Percentiles rank a stretch among this genome's conserved stretches.
Conservation (phyloP, 2,888 invertebrate genomes). For the Dioctria rufipes region DNA sequence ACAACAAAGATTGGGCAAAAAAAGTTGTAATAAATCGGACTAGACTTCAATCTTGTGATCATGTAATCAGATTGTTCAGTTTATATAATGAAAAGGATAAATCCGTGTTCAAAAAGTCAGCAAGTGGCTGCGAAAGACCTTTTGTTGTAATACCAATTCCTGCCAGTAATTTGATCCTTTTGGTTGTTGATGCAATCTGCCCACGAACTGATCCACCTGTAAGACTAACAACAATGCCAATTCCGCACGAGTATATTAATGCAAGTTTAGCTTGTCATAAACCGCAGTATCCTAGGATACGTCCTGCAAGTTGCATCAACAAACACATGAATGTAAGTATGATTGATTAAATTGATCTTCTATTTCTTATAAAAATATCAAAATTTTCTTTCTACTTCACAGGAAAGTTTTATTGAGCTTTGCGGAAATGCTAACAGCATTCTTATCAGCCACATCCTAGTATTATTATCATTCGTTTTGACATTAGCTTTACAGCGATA, state of each 20-base stretch:
- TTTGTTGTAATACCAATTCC: slow-evolving; percentile 84
- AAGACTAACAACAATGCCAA: slow-evolving; percentile 69
- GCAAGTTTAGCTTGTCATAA: slow-evolving; percentile 75
- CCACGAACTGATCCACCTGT: slow-evolving; percentile 72
- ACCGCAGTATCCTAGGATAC: slow-evolving; percentile 75
- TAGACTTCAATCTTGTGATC: slow-evolving; percentile 87
- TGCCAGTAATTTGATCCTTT: slow-evolving; percentile 83
- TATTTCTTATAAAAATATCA: neutral
- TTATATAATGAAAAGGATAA: slow-evolving; percentile 73
- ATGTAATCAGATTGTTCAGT: slow-evolving; percentile 76
- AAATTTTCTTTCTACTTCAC: slow-evolving; percentile 53
- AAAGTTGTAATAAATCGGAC: slow-evolving; percentile 82
- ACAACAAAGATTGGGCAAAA: slow-evolving; percentile 76
- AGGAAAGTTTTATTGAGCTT: slow-evolving; percentile 80
- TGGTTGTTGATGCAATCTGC: slow-evolving; percentile 82
- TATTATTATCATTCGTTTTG: slow-evolving; percentile 65
- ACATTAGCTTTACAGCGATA: slow-evolving; percentile 54
- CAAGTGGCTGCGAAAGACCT: slow-evolving; percentile 73
- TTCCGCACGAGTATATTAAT: slow-evolving; percentile 71
- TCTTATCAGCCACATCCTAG: slow-evolving; percentile 65
- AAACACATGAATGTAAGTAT: slow-evolving; percentile 81
- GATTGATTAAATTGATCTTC: neutral
- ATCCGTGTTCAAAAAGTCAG: slow-evolving; percentile 72
- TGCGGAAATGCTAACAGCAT: slow-evolving; percentile 73
- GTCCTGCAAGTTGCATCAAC: slow-evolving; percentile 83